Conservation (phyloP, 2,113 vertebrate genomes). For the Periophthalmodon schlosseri region DNA sequence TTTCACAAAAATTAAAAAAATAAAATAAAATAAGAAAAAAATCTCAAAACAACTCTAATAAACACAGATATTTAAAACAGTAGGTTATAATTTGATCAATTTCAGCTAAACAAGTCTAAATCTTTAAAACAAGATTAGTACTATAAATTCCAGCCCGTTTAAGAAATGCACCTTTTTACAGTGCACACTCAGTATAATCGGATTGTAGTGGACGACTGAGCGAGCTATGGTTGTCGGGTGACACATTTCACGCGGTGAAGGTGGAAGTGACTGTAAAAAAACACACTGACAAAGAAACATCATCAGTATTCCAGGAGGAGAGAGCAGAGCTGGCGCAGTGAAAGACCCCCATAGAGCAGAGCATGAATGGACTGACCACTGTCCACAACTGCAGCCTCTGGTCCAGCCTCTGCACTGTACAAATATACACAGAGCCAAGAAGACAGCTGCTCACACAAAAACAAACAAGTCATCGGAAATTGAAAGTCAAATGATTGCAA, state of each 20-base stretch:
- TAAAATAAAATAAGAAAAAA: not conserved
- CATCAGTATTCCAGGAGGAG: constrained; percentile 72
- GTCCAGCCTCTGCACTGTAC: constrained; percentile 19
- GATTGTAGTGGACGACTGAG: constrained; percentile 31
- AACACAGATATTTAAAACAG: too few relatives aligned
- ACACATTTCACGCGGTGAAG: constrained; percentile 38
- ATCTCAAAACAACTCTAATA: not conserved
- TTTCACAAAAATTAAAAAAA: too few relatives aligned
- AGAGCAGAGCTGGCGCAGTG: constrained; percentile 53
- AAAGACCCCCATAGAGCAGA: constrained; percentile 45
- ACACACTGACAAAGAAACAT: constrained; percentile 53
- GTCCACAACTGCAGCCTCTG: constrained; percentile 41
- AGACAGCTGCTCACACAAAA: constrained; percentile 41
- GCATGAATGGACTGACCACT: constrained; percentile 41
- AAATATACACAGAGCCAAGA: constrained; percentile 49
- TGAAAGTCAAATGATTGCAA: not conserved
- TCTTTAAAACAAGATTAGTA: not conserved
- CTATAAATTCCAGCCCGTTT: not conserved
- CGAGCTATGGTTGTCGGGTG: constrained; percentile 34
- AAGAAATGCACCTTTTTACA: not conserved
- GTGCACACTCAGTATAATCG: constrained; percentile 41
- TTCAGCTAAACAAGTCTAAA: not conserved
- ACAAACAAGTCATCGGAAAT: not conserved
- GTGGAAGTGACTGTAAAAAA: constrained; percentile 46
- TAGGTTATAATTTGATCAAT: too few relatives aligned